Evolutionary conservation across 2,888 invertebrate species (phyloP), one percentile per base, ranked within the genome.

Genomic region (Alentia gelatinosa): DNA sequence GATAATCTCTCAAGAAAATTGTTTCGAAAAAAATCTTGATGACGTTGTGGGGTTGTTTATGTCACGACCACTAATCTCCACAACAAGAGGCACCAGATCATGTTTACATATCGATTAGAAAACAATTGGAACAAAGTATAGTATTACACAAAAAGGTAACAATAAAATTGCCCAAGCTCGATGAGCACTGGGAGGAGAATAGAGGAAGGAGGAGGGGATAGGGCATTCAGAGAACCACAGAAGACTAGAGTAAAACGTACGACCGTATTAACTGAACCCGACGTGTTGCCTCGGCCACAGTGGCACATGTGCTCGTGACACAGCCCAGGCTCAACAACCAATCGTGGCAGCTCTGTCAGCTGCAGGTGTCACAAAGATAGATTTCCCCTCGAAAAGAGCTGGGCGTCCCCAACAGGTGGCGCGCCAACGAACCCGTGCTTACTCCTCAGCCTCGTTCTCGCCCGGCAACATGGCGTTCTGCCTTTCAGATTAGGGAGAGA

Each of bases 201-300:
- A n/a, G n/a, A n/a, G n/a, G n/a, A n/a, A n/a, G n/a, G n/a, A n/a
- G n/a, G n/a, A n/a, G n/a, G n/a, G n/a, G n/a, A n/a, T n/a, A n/a
- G n/a, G n/a, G n/a, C n/a, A n/a, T n/a, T n/a, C n/a, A n/a, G n/a
- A n/a, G n/a, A n/a, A n/a, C n/a, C n/a, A n/a, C n/a, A n/a, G n/a
- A n/a, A n/a, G n/a, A n/a, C n/a, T n/a, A n/a, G 33, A 35, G 68
- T 68, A 26, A 33, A 75, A 75, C 75, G 75, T 75, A 75, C 75
- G 75, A 35, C 35, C 5, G 5, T 30, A 9, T 75, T 30, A 75
- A 75, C n/a, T 33, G 5, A 35, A 7, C 30, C 5, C 23, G 75
- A 75, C 75, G 5, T 33, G 75, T 35, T 75, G 30, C 26, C 75
- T 75, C 9, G 33, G 33, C 9, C 75, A 75, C 75, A 33, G 75